These are phyloP conservation scores for Liolophura sinensis DNA, from an alignment of 1,140 invertebrate species.

Conservation along the genomic window DNA sequence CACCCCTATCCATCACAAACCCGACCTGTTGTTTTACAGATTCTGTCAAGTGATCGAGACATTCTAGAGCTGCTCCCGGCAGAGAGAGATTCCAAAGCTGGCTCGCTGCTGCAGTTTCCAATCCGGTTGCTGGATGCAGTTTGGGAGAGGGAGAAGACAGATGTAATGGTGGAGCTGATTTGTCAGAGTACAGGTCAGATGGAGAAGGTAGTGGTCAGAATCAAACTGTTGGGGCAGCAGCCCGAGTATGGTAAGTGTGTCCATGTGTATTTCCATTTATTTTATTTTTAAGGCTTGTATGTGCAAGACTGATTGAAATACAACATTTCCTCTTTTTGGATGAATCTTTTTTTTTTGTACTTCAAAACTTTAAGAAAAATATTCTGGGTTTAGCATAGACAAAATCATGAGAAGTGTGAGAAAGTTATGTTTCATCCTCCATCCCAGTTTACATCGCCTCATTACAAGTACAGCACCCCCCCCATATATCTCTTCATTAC, in stretches of 20 bases:
- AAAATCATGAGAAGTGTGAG: too few relatives aligned
- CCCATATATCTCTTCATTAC: too few relatives aligned
- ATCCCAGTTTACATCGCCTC: too few relatives aligned
- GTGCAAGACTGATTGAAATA: too few relatives aligned
- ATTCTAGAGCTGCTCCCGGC: slow-evolving; percentile 40
- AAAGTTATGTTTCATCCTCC: too few relatives aligned
- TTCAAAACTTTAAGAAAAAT: too few relatives aligned
- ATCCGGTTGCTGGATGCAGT: slow-evolving; percentile 39
- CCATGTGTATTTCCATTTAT: too few relatives aligned
- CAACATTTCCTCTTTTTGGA: too few relatives aligned
- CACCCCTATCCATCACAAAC: neutral
- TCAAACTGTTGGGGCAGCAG: slow-evolving; percentile 48
- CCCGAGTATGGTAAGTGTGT: slow-evolving; percentile 16
- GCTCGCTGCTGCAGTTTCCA: slow-evolving; percentile 35
- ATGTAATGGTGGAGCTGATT: slow-evolving; percentile 39
- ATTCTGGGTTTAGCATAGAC: too few relatives aligned
- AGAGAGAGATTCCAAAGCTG: slow-evolving; percentile 34
- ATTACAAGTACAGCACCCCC: too few relatives aligned
- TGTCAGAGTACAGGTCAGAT: slow-evolving; percentile 43
- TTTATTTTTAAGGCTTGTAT: too few relatives aligned
- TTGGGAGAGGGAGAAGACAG: slow-evolving; percentile 43
- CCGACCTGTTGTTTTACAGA: slow-evolving; percentile 23
- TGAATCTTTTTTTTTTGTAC: too few relatives aligned
- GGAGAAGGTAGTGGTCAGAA: slow-evolving; percentile 40
- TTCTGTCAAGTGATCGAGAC: slow-evolving; percentile 41